These are phyloP conservation scores for Podocnemis expansa DNA, from an alignment of 2,113 vertebrate species.

Conservation along the genomic window DNA sequence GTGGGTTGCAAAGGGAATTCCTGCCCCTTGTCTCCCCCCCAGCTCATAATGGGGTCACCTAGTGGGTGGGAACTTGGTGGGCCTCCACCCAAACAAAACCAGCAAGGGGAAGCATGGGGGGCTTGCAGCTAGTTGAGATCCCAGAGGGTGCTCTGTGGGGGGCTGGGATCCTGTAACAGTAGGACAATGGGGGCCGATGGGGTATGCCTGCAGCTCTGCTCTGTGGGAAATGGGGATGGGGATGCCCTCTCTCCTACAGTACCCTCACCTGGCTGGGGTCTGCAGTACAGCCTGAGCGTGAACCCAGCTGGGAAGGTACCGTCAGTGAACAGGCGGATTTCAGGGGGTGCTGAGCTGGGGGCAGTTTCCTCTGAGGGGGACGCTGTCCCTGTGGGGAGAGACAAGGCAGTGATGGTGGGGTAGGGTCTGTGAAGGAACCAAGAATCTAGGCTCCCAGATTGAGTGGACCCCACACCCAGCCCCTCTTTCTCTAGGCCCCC, in stretches of 20 bases:
- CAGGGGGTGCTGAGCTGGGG: constrained; percentile 41
- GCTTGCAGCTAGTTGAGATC: not conserved
- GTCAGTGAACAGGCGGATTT: constrained; percentile 69
- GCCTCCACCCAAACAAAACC: not conserved
- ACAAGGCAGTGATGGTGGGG: not conserved
- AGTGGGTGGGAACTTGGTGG: not conserved
- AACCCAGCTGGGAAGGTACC: constrained; percentile 71
- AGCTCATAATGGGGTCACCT: not conserved
- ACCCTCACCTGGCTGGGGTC: constrained; percentile 42
- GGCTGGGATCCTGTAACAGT: too few species aligned
- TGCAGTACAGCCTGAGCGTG: constrained; percentile 69
- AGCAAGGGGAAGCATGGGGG: not conserved
- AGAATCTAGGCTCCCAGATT: not conserved
- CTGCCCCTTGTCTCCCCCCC: not conserved
- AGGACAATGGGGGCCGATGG: not conserved
- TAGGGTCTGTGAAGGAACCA: too few species aligned
- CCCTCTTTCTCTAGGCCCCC: not conserved
- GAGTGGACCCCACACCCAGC: too few species aligned
- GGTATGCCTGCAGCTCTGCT: not conserved
- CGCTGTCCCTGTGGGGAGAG: not conserved
- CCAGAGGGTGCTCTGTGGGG: too few species aligned
- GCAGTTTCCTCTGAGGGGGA: constrained; percentile 16
- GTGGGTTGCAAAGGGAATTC: not conserved
- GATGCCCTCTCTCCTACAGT: not conserved
- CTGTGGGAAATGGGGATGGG: constrained; percentile 44